A percentile compares a stretch with the other conserved stretches of the same genome.
Evolutionary conservation across 2,113 vertebrate genomes (phyloP).

Genomic region (Syrrhaptes paradoxus): DNA sequence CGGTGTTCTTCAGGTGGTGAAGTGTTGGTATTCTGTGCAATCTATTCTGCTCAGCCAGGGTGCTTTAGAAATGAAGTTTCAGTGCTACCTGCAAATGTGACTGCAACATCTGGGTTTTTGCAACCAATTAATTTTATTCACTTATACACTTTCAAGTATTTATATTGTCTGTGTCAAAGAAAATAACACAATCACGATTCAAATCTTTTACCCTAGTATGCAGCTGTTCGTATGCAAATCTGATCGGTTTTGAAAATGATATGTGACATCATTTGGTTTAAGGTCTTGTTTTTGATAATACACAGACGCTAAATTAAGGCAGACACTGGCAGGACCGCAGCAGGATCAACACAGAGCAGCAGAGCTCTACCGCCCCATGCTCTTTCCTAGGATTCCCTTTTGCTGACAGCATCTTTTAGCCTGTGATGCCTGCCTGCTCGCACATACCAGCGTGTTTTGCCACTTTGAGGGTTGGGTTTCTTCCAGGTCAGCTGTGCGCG

Average conservation of each 20-base stretch:
- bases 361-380: accelerated
- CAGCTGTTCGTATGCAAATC: background rate
- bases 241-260: accelerated
- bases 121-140: accelerated
- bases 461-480: background rate
- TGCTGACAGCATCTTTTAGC: background rate
- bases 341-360: background rate
- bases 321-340: background rate
- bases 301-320: background rate
- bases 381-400: background rate
- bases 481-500: background rate
- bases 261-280: background rate
- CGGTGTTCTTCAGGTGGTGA: no score
- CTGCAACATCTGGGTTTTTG: background rate
- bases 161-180: background rate
- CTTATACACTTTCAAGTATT: accelerated
- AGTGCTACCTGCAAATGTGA: background rate
- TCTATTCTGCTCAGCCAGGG: background rate
- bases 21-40: no score
- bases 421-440: background rate
- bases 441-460: background rate
- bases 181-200: background rate
- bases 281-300: background rate
- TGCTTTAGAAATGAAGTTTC: background rate
- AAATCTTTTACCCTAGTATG: background rate